Conservation (phyloP, 2,797 vertebrate genomes). For the Silurus aristotelis region DNA sequence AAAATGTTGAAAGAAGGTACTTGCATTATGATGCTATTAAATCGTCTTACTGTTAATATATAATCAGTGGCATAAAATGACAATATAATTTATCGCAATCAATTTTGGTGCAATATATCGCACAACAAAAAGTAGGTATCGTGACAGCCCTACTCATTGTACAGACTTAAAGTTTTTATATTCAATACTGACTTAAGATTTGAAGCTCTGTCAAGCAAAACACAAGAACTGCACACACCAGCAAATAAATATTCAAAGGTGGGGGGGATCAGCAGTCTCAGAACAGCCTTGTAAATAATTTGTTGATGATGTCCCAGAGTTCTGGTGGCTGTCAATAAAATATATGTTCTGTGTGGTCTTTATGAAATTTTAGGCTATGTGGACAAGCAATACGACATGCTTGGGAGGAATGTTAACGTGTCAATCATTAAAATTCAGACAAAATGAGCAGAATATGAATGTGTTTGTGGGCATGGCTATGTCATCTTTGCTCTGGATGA, state of each 20-base stretch:
- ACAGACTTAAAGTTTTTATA: neutral
- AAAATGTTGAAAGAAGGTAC: conserved; percentile 76
- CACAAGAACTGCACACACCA: neutral
- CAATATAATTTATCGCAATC: conserved; percentile 16
- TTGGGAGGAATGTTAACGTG: neutral
- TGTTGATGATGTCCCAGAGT: neutral
- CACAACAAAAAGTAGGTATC: conserved; percentile 14
- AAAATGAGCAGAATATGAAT: neutral
- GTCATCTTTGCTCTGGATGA: neutral
- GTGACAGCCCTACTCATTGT: neutral
- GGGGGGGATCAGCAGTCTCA: neutral
- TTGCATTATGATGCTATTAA: conserved; percentile 64
- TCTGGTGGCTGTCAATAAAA: neutral
- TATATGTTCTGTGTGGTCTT: neutral
- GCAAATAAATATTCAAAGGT: conserved; percentile 12
- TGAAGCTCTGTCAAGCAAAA: neutral
- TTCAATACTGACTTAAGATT: neutral
- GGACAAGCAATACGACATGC: neutral
- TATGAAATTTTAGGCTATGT: neutral
- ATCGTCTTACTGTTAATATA: neutral
- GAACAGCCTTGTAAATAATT: conserved; percentile 22
- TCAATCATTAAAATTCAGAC: neutral
- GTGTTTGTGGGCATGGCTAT: neutral
- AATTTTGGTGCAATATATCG: conserved; percentile 16
- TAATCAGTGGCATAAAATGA: neutral